Base-by-base conservation (phyloP, 2,797 vertebrate genomes). In the Sebastolobus altivelis region DNA sequence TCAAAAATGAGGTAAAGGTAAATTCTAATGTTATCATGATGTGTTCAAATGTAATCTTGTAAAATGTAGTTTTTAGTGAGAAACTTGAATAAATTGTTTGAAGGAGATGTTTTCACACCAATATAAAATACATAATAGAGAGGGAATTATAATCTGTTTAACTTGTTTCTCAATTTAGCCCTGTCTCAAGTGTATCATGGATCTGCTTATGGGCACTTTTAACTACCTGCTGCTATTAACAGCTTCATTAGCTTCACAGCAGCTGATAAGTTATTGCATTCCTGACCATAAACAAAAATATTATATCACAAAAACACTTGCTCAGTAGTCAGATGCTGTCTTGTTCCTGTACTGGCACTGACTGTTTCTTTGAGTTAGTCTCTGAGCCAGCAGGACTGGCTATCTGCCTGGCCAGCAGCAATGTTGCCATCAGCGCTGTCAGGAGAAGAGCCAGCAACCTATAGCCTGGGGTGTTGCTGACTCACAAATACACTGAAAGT, bases 371-470 rank as follows among this genome's bases (percentile, higher is more conserved):
- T 77, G 49, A 60, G 25, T 69, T 59, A 73, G 55, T 72, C 65
- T 81, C 38, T 79, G 55, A 79, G 76, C 29, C 72, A 72, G 68
- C 14, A 8, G 8, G 54, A 60, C 43, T 31, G 58, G 27, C 66
- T 63, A 20, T 27, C 56, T 77, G 62, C 59, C 79, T 35, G 49
- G 22, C 46, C 69, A 69, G 72, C 65, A 80, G 72, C 66, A 35
- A 29, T 33, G 12, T 63, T 59, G 46, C 25, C 74, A 27, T 66
- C 31, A 68, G 52, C 25, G 10, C 46, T 73, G 16, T 54, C 22
- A 3, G 46, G 38, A 58, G 4, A 35, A 27, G 11, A 82, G 68
- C 77, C 79, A 77, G n/a, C 27, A 87, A 80, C 54, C 78, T 75
- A 55, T n/a, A 68, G 35, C 38, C 65, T 31, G 40, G 27, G 9